Base-by-base conservation (phyloP, 2,888 invertebrate species). In the Trissoscelio sp. region DNA sequence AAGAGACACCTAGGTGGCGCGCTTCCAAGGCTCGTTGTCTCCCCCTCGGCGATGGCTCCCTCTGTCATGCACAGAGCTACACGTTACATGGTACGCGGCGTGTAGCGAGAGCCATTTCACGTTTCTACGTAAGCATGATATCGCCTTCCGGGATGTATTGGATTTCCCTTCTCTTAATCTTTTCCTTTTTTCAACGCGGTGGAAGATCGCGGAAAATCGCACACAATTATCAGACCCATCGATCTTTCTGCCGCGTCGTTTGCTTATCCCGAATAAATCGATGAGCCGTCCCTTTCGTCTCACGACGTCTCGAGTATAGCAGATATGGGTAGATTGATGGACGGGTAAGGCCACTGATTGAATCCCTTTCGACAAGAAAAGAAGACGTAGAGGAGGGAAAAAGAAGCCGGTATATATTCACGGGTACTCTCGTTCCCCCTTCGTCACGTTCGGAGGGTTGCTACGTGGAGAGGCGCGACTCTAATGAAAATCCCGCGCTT, bases 101-200 rank as follows among this genome's bases (percentile, higher is more conserved):
- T 31, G 31, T 18, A 53, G 2, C 58, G 67, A 51, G 74, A 72
- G 77, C 53, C 72, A 67, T 67, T 78, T 80, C 70, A 44, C 77
- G 66, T 77, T 72, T 77, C 75, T 72, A 55, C 70, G 70, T 81
- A 72, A 81, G 58, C 67, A 28, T 46, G 69, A 53, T 73, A 62
- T 53, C 57, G 79, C 18, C 79, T 73, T 74, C 74, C 74, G 74
- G 74, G 69, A 67, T 60, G 70, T 80, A 69, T 69, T 57, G 62
- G 57, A 69, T 79, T 74, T 74, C 79, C 44, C 57, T 57, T 34
- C 20, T 9, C 2, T 11, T 14, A 12, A 9, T 3, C 34, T 48
- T 46, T 16, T 28, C 24, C 46, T 9, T 28, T 39, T 42, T 66
- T 37, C 42, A 37, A 34, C 11, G 20, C 24, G 24, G 24, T 16